Conservation (phyloP, 1,140 invertebrate genomes). For the Homalodisca vitripennis region DNA sequence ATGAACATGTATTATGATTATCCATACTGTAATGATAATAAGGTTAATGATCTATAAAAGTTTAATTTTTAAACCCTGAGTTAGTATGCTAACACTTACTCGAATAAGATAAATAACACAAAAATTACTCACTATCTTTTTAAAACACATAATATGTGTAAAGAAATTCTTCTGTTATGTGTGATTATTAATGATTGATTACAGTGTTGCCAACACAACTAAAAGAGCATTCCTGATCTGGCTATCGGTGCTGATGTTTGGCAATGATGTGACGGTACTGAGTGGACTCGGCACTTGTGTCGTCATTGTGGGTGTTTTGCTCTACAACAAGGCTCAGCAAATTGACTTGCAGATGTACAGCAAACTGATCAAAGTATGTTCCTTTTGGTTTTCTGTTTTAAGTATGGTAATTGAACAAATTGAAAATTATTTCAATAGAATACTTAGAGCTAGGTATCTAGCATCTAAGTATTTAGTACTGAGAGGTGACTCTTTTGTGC, state of each 20-base stretch:
- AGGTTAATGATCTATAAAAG: too few relatives aligned
- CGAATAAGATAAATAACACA: too few relatives aligned
- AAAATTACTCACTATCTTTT: too few relatives aligned
- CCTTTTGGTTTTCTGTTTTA: not conserved
- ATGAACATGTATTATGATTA: too few relatives aligned
- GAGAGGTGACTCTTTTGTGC: not conserved
- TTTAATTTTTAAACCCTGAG: too few relatives aligned
- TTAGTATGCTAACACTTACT: too few relatives aligned
- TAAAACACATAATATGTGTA: too few relatives aligned
- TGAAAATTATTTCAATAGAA: not conserved
- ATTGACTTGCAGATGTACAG: constrained; percentile 48
- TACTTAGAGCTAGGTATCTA: not conserved
- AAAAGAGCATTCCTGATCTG: constrained; percentile 83
- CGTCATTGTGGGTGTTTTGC: constrained; percentile 73
- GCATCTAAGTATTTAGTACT: not conserved
- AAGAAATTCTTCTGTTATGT: too few relatives aligned
- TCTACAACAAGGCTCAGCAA: constrained; percentile 73
- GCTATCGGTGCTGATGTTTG: constrained; percentile 78
- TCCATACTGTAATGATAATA: too few relatives aligned
- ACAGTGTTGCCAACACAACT: constrained; percentile 82
- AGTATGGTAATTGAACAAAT: not conserved
- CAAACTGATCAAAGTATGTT: constrained; percentile 4
- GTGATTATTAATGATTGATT: constrained; percentile 39
- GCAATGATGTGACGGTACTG: constrained; percentile 74
- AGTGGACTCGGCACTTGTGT: constrained; percentile 73